phyloP scores from a whole-genome alignment of 2,113 vertebrate species.

The Telmatochromis sp. region DNA sequence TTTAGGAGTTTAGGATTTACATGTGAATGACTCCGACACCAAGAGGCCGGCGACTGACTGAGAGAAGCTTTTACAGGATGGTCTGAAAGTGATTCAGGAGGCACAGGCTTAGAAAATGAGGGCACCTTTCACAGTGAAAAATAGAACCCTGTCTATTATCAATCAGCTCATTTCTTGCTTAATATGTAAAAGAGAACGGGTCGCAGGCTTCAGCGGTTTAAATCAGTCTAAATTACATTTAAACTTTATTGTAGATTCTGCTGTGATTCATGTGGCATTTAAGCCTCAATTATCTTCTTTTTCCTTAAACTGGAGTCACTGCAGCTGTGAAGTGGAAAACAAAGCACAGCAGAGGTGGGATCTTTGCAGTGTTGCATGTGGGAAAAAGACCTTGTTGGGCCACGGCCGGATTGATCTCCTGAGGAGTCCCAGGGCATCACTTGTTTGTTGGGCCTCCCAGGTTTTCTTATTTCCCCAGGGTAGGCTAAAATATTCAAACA shows the following conservation, averaged over 20 bases:
- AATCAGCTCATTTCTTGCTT: not conserved
- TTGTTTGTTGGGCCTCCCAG: not conserved
- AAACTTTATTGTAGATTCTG: not conserved
- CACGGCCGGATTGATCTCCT: not conserved
- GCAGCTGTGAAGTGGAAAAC: not conserved
- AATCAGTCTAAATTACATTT: not conserved
- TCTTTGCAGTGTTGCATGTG: not conserved
- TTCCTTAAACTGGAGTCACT: not conserved
- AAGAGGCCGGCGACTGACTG: not conserved
- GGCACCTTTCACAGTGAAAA: not conserved
- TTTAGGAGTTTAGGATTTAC: not conserved
- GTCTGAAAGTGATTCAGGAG: not conserved
- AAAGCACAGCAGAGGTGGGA: not conserved
- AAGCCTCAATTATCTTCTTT: not conserved
- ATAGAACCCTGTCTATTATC: not conserved
- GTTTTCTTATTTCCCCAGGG: not conserved
- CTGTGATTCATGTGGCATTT: not conserved
- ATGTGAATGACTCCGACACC: not conserved
- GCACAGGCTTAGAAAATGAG: not conserved
- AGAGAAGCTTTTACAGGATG: not conserved
- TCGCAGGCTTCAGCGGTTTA: not conserved
- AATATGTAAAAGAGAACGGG: not conserved
- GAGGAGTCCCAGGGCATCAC: not conserved
- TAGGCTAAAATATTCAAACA: not conserved
- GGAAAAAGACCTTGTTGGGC: not conserved